Base-by-base conservation (phyloP, 2,113 vertebrate genomes). In the Sylvilagus bachmani region DNA sequence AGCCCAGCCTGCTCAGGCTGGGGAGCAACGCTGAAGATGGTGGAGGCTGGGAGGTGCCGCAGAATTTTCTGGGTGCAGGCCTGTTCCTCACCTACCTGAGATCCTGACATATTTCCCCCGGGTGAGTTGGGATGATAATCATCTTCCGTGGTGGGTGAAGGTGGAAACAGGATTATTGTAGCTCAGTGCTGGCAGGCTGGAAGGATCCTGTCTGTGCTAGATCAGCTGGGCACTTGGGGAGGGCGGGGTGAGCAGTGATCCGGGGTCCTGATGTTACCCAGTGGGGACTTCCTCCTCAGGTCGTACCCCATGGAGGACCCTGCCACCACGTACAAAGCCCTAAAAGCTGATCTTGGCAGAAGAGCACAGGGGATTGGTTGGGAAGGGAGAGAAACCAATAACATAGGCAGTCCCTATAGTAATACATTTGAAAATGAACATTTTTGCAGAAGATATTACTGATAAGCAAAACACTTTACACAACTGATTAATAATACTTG, bases 381-480 rank as follows among this genome's bases (percentile, higher is more conserved):
- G 73, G 67, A 4, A 53, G n/a, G 51, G 69, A 51, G 36, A 69
- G 12, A 74, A 5, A n/a, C 53, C 8, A 10, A 58, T 27, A 80
- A 82, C 19, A 10, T 33, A 31, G 4, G 1, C 61, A 83, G n/a
- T 38, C 51, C 53, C 36, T 73, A 64, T 84, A 80, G 24, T 27
- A 82, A n/a, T 49, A 44, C 33, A 71, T 33, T 12, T 69, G 74
- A 12, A 61, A 85, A 25, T 70, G 69, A 66, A 69, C 25, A 33
- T 80, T 94, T 93, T 82, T 89, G 16, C 55, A 78, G 64, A 61
- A 29, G 49, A 33, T 70, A 83, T 53, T 79, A 90, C n/a, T 31
- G 55, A 87, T 6, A 75, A 55, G 58, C 38, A 84, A 89, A 92
- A 70, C 14, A 49, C 69, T 38, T 87, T 73, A 53, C 51, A 89